Percentiles rank a stretch among this genome's conserved stretches.
Conservation (phyloP, 2,888 invertebrate genomes). For the Phalangium opilio region DNA sequence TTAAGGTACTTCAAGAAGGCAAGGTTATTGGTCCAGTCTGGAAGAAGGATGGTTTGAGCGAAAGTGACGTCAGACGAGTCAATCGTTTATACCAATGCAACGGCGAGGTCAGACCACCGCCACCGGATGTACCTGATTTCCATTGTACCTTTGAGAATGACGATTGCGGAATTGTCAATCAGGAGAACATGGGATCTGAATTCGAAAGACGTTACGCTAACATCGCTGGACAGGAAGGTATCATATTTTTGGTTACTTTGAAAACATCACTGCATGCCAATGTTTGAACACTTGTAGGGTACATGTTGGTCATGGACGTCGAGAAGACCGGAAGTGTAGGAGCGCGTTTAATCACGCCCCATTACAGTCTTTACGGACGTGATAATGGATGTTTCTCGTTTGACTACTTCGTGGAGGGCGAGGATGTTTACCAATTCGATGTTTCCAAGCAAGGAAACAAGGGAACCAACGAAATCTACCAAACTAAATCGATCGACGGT, state of each 20-base stretch:
- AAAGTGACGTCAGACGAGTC: constrained; percentile 27
- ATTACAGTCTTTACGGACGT: neutral
- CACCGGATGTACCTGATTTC: constrained; percentile 15
- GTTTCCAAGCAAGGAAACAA: neutral
- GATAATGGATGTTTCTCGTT: neutral
- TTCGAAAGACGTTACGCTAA: constrained; percentile 7
- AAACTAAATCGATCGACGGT: neutral
- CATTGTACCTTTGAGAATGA: constrained; percentile 13
- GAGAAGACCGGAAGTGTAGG: neutral
- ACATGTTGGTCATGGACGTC: too few species aligned
- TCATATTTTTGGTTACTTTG: too few species aligned
- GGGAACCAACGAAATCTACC: neutral
- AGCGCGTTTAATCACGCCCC: neutral
- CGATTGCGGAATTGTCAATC: constrained; percentile 11
- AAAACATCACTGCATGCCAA: too few species aligned
- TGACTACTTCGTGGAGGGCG: neutral
- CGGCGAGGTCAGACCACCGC: constrained; percentile 18
- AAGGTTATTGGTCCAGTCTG: constrained; percentile 21
- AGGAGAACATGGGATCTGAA: constrained; percentile 4
- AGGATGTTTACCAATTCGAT: neutral
- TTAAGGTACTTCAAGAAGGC: constrained; percentile 15
- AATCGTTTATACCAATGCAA: constrained; percentile 28
- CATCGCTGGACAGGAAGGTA: constrained; percentile 14
- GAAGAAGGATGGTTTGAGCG: constrained; percentile 23
- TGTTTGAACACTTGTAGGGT: too few species aligned